These are phyloP conservation scores for Eleutherodactylus coqui DNA, from an alignment of 2,797 vertebrate genomes.

Conservation along the genomic window DNA sequence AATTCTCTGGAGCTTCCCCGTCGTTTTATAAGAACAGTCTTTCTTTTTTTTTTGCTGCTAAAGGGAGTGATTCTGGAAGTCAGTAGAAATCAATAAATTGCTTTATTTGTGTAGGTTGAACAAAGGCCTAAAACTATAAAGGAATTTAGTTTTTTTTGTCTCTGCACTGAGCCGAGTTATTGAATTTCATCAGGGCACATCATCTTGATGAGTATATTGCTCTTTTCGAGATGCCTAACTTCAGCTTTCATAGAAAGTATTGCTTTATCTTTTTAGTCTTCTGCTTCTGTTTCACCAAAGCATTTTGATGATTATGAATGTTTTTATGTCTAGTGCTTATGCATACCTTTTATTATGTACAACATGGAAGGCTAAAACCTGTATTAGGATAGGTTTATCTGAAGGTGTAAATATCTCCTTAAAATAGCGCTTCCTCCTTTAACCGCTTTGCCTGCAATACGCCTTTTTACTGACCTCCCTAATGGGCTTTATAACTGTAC, in stretches of 20 bases:
- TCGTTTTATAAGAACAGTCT: neutral
- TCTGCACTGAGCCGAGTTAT: neutral
- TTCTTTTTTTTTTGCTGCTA: neutral
- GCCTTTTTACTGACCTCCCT: no score
- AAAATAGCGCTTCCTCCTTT: neutral
- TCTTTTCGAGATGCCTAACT: neutral
- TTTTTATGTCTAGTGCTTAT: neutral
- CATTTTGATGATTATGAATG: neutral
- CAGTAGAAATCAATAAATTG: neutral
- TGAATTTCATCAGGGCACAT: neutral
- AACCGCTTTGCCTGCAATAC: no score
- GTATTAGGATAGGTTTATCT: neutral
- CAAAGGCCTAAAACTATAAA: neutral
- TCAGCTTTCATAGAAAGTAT: neutral
- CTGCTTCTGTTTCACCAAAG: neutral
- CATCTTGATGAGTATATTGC: constrained; percentile 15
- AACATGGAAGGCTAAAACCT: neutral
- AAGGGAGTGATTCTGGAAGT: neutral
- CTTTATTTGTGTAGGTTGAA: neutral
- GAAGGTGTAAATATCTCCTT: neutral
- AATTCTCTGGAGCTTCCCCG: neutral
- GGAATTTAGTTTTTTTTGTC: neutral
- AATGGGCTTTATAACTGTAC: no score
- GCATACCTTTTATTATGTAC: neutral
- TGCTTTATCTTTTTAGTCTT: constrained; percentile 7